These are phyloP conservation scores for Strigops habroptila DNA, from an alignment of 2,113 vertebrate species.

Conservation along the genomic window DNA sequence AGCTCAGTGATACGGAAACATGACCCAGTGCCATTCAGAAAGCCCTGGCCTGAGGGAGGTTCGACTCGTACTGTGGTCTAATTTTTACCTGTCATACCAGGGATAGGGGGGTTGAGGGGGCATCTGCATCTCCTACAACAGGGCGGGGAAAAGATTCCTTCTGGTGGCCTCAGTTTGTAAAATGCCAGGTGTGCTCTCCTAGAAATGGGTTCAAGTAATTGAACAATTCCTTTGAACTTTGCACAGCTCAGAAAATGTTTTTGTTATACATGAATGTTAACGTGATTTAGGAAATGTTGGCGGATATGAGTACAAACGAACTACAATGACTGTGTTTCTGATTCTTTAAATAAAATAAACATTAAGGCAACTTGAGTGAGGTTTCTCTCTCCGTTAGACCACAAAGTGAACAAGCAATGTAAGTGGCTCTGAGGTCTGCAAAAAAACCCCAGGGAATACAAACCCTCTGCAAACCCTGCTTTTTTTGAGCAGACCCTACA, in stretches of 20 bases:
- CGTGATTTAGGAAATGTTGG: conserved; percentile 69
- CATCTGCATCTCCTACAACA: neutral
- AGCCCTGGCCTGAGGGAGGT: neutral
- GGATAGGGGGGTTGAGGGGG: neutral
- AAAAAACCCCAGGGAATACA: neutral
- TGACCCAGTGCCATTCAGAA: neutral
- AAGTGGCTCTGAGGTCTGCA: neutral
- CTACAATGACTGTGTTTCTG: conserved; percentile 75
- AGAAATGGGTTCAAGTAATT: conserved; percentile 54
- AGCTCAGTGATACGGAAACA: neutral
- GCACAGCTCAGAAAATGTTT: conserved; percentile 73
- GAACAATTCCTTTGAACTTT: conserved; percentile 72
- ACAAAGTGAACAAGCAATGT: neutral
- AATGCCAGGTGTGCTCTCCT: conserved; percentile 46
- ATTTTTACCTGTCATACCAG: conserved; percentile 33
- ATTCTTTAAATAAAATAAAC: conserved; percentile 80
- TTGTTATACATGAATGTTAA: conserved; percentile 75
- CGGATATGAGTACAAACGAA: conserved; percentile 67
- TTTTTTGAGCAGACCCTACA: neutral
- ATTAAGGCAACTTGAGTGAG: conserved; percentile 50
- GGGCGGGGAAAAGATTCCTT: neutral
- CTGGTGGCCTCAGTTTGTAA: conserved; percentile 39
- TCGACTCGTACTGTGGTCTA: neutral
- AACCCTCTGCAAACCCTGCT: neutral
- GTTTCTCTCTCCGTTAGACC: neutral